Base-by-base conservation (phyloP, 1,140 invertebrate genomes). In the Cotesia glomerata region DNA sequence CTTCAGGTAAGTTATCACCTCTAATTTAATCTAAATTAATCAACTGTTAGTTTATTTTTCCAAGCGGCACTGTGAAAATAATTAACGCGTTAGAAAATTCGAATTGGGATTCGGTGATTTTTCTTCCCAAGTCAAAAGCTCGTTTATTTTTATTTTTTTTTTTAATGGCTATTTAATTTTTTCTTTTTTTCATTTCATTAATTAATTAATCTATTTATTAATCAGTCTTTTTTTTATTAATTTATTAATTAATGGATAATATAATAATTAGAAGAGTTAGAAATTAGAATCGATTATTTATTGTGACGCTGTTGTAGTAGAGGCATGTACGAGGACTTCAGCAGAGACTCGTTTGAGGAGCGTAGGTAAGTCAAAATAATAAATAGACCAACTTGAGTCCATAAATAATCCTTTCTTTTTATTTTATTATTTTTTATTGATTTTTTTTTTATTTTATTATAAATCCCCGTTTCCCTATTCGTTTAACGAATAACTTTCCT, bases 241-340 rank as follows among this genome's bases (percentile, higher is more conserved):
- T 39, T 39, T 39, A 7, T 39, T 39, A 5, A 39, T 39, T 39
- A 26, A 26, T 26, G 18, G 18, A 26, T 26, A 26, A 26, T 26
- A 26, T 26, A 26, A 26, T 26, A 1, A 45, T 32, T 62, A 36
- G 14, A 64, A 58, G 18, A 72, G 66, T 75, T 71, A 71, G 77
- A 70, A 39, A 39, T 77, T 79, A 80, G 82, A 83, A 82, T 84
- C 81, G 80, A 86, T 85, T 84, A 84, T 83, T 85, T 80, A 83
- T 86, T 84, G 78, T 85, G 80, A 77, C 80, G 80, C 76, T 85
- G 82, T 87, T 86, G 78, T 85, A 87, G 84, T 86, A 86, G 85
- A 86, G 90, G 91, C 79, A 91, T 93, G 88, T 95, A 93, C 88
- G 93, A 95, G 89, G 93, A 94, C 88, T 94, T 94, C 82, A 94